Conservation (phyloP, 2,888 invertebrate species). For the Ormyrus pomaceus region DNA sequence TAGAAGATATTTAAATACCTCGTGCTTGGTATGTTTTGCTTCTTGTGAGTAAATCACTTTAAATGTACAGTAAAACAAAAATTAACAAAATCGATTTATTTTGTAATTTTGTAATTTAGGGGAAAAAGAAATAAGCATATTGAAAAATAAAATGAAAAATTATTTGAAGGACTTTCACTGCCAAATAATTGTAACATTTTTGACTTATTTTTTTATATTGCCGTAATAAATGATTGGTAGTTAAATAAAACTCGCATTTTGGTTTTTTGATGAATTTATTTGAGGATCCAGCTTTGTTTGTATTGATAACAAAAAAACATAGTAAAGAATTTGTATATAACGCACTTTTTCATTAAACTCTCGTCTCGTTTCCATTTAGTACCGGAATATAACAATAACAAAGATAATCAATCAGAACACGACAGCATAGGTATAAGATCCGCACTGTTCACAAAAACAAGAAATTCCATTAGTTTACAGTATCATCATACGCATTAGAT, state of each 20-base stretch:
- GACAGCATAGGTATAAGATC: slow-evolving; percentile 51
- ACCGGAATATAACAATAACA: slow-evolving; percentile 63
- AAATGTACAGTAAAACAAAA: too few species aligned
- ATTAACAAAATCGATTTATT: too few species aligned
- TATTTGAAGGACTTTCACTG: too few species aligned
- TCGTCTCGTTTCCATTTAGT: slow-evolving; percentile 60
- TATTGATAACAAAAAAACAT: slow-evolving; percentile 62
- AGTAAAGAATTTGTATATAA: slow-evolving; percentile 61
- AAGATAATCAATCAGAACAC: slow-evolving; percentile 58
- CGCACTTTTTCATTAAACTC: slow-evolving; percentile 59
- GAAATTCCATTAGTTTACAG: slow-evolving; percentile 45
- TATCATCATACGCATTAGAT: slow-evolving; percentile 15
- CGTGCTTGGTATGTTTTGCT: too few species aligned
- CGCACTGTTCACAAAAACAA: slow-evolving; percentile 45
- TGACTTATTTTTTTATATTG: too few species aligned
- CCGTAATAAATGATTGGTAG: too few species aligned
- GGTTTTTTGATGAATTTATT: slow-evolving; percentile 61
- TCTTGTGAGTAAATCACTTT: too few species aligned
- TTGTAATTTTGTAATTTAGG: too few species aligned
- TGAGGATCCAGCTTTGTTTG: slow-evolving; percentile 62
- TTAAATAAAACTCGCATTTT: not conserved
- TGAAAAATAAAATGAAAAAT: slow-evolving; percentile 2
- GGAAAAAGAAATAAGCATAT: not conserved
- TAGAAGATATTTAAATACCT: too few species aligned
- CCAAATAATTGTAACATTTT: too few species aligned